Percentiles rank a stretch among this genome's conserved stretches.
phyloP scores from a whole-genome alignment of 2,113 vertebrate species.

The Sphaerodactylus townsendi region DNA sequence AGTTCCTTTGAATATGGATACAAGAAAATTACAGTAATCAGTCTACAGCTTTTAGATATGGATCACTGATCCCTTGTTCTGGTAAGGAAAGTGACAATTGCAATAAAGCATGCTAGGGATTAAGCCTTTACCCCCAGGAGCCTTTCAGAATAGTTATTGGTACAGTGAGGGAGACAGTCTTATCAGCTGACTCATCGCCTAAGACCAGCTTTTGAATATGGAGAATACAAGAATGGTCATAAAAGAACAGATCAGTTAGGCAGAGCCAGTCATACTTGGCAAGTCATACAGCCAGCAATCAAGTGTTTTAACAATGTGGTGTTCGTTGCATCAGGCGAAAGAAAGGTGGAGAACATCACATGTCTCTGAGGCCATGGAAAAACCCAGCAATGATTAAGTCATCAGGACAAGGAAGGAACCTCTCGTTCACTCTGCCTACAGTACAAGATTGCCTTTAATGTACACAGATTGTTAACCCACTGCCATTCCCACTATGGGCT shows the following conservation, averaged over 20 bases:
- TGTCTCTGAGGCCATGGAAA: slow-evolving; percentile 35
- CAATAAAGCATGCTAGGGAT: slow-evolving; percentile 43
- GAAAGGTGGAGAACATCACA: slow-evolving; percentile 32
- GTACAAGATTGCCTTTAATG: neutral
- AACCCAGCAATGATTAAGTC: slow-evolving; percentile 41
- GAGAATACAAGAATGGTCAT: slow-evolving; percentile 44
- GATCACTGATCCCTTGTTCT: slow-evolving; percentile 26
- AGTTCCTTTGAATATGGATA: slow-evolving; percentile 26
- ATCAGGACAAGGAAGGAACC: neutral
- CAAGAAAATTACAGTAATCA: slow-evolving; percentile 26
- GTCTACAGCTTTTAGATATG: slow-evolving; percentile 39
- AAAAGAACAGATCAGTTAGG: slow-evolving; percentile 59
- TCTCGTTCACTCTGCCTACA: slow-evolving; percentile 39
- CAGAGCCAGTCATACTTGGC: slow-evolving; percentile 62
- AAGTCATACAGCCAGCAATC: slow-evolving; percentile 59
- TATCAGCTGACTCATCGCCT: slow-evolving; percentile 63
- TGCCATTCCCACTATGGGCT: no score
- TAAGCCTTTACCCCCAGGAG: slow-evolving; percentile 29
- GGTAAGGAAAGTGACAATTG: slow-evolving; percentile 40
- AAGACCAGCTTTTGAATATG: slow-evolving; percentile 47
- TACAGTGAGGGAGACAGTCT: slow-evolving; percentile 33
- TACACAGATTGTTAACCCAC: neutral
- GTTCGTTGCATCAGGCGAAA: slow-evolving; percentile 60
- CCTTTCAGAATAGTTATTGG: slow-evolving; percentile 30
- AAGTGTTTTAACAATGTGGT: slow-evolving; percentile 60